These are phyloP conservation scores for Graphium colonna DNA, from an alignment of 2,888 invertebrate species.

Conservation along the genomic window DNA sequence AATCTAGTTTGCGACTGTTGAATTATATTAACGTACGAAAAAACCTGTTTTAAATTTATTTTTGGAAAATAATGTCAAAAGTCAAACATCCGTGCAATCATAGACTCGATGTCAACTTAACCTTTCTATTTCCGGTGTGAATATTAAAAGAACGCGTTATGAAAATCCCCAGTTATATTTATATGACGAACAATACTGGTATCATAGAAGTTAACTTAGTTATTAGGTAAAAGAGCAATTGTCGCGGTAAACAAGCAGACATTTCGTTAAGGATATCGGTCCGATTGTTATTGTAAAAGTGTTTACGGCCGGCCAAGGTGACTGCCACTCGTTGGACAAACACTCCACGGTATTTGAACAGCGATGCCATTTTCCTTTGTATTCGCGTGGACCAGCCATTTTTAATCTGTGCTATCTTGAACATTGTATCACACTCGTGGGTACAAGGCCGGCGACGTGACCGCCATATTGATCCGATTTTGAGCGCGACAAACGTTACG, in stretches of 20 bases:
- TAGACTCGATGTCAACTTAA: no score
- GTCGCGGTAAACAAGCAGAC: not conserved
- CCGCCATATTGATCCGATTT: slow-evolving; percentile 7
- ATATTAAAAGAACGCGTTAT: no score
- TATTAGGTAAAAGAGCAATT: no score
- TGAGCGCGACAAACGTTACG: not conserved
- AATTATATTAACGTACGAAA: no score
- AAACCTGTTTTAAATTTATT: no score
- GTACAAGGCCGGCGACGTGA: slow-evolving; percentile 11
- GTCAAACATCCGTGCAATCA: no score
- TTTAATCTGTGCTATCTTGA: slow-evolving; percentile 16
- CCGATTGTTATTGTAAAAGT: slow-evolving; percentile 19
- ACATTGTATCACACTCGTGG: slow-evolving; percentile 16
- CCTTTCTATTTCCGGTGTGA: no score
- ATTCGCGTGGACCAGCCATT: slow-evolving; percentile 2
- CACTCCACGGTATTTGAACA: slow-evolving; percentile 23
- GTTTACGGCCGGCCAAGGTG: slow-evolving; percentile 9
- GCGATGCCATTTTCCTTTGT: slow-evolving; percentile 12
- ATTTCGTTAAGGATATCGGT: slow-evolving; percentile 16
- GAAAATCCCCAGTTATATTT: no score
- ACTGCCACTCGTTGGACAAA: slow-evolving; percentile 9
- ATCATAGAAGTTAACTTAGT: no score
- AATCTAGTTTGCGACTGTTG: no score
- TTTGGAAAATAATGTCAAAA: no score
- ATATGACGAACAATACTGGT: no score